Base-by-base conservation (phyloP, 2,797 vertebrate genomes). In the Loriculus beryllinus region DNA sequence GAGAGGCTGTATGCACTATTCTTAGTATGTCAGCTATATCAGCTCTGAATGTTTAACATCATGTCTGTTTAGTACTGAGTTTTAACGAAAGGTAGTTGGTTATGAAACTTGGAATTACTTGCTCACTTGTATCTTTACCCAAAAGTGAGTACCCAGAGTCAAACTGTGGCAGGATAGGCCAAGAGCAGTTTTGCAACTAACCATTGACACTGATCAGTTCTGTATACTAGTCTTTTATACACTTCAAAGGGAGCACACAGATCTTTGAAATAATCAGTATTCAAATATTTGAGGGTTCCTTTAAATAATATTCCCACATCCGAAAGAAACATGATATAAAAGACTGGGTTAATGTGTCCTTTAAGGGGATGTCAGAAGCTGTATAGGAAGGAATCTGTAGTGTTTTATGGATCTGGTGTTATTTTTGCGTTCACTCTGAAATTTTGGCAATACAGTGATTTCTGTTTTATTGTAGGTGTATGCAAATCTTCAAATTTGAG, bases 1-100 rank as follows among this genome's bases (percentile, higher is more conserved):
- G 31, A 49, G 54, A 22, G 33, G 31, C 40, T 14, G 0, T 16
- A 0, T 3, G 22, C 6, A 0, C 14, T 35, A 7, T 20, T 60
- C 15, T 47, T 37, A 21, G 23, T n/a, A 17, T 3, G 12, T 17
- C 56, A 81, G 25, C 20, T 43, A 6, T 9, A 42, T 26, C 20
- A 35, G 10, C 42, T 77, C 35, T 35, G 7, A 52, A 47, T 42
- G 28, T n/a, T 57, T 23, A 12, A 42, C 20, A 5, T 42, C 10
- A 0, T 56, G 5, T 28, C 35, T 52, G 0, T 31, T 64, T 51
- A 52, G 16, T 12, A 35, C 12, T 14, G 23, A 2, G 19, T 60
- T 57, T 62, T 43, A 20, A 40, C 49, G n/a, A 7, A 13, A 26
- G 54, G 21, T 25, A 43, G 9, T 3, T 64, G 65, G 22, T 83